Evolutionary conservation across 2,888 invertebrate genomes (phyloP).

Genomic region (Drosophila acutilabella): DNA sequence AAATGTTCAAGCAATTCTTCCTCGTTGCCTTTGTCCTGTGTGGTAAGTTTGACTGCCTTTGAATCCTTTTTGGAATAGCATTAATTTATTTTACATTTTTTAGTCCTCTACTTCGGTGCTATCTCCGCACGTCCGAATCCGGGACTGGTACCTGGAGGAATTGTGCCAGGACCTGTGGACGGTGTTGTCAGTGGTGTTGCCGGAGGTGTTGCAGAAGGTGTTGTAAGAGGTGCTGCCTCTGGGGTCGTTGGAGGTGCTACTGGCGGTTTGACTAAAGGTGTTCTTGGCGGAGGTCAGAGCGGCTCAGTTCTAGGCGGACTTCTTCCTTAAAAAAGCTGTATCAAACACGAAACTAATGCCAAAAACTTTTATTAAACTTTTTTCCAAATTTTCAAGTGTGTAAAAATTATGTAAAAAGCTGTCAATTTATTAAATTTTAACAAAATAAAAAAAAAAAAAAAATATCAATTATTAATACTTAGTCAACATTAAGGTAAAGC

Average conservation of each 20-base stretch:
- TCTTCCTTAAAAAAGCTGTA: neutral
- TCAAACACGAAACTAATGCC: no score
- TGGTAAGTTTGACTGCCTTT: conserved; percentile 44
- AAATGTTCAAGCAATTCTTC: conserved; percentile 67
- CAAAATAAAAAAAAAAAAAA: neutral
- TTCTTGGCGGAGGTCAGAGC: neutral
- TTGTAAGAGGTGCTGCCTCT: neutral
- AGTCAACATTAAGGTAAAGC: neutral
- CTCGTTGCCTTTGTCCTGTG: conserved; percentile 58
- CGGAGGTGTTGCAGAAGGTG: no score
- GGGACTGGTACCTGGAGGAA: neutral
- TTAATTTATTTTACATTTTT: no score
- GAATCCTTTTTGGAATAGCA: neutral
- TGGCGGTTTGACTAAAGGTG: neutral
- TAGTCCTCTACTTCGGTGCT: conserved; percentile 51
- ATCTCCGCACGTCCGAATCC: conserved; percentile 38
- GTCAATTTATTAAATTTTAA: no score
- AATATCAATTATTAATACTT: no score
- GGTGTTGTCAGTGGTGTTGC: no score
- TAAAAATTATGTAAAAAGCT: no score
- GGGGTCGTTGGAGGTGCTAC: neutral
- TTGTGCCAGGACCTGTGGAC: no score
- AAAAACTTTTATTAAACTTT: no score
- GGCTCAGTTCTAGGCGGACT: neutral
- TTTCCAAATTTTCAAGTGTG: no score